Conservation (phyloP, 1,140 invertebrate species). For the Xylocopa sonorina region DNA sequence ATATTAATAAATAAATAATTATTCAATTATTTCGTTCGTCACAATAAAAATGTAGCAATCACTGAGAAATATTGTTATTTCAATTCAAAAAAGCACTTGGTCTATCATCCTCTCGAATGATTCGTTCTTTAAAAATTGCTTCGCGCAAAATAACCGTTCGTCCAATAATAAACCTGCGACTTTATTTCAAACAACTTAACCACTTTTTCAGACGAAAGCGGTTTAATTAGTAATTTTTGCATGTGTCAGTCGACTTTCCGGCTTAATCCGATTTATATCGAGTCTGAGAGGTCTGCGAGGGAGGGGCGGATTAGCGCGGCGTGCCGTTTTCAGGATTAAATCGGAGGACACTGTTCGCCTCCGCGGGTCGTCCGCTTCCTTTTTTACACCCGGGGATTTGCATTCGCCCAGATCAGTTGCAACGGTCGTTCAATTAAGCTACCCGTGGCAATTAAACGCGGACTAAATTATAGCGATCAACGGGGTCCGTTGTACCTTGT, state of each 20-base stretch:
- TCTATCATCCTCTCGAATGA: background rate
- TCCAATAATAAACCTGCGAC: no score
- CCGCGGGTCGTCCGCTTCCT: background rate
- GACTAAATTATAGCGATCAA: background rate
- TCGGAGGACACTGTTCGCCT: background rate
- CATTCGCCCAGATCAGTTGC: background rate
- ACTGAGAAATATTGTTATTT: no score
- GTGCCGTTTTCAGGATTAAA: slow-evolving; percentile 11
- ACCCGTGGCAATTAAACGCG: background rate
- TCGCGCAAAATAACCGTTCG: no score
- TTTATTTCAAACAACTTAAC: no score
- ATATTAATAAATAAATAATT: no score
- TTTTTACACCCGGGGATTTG: background rate
- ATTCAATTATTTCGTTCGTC: no score
- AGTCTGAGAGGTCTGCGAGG: background rate
- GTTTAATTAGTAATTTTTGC: slow-evolving; percentile 7
- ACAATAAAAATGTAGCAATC: no score
- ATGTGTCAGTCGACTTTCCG: background rate
- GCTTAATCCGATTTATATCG: background rate
- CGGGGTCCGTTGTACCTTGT: background rate
- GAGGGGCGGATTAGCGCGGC: background rate
- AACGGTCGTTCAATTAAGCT: background rate
- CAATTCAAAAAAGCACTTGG: no score
- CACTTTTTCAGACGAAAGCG: background rate
- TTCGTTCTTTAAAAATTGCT: no score